Base-by-base conservation (phyloP, 2,888 invertebrate genomes). In the Hydrotaea diabolus region DNA sequence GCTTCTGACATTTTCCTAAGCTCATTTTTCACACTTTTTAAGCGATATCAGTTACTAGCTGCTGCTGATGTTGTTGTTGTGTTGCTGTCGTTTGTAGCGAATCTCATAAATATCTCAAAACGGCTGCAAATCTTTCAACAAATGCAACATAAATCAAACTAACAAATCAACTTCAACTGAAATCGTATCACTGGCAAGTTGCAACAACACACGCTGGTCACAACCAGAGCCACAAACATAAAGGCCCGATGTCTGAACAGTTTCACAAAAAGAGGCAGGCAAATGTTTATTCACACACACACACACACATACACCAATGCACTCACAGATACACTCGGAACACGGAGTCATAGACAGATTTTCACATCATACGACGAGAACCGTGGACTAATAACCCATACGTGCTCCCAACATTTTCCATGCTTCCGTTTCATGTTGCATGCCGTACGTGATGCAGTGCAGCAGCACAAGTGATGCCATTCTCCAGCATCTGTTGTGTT, bases 381-480 rank as follows among this genome's bases (percentile, higher is more conserved):
- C 26, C 64, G 19, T 80, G 76, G 73, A 73, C 84, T 85, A 85
- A 85, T 85, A 84, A 85, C 81, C 79, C 76, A 82, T 49, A 85
- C 84, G 84, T 85, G 82, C 84, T 64, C 78, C 72, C 76, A 85
- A 77, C 73, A 82, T 82, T 79, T 62, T 78, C 66, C 17, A 53
- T 79, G 85, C 85, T 85, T 85, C 85, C 82, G 85, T 82, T 85
- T 77, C 57, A 46, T 78, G 75, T 59, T 77, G 57, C 57, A 82
- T 77, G 73, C 43, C 17, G 69, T 80, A 85, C 85, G 85, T 85
- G 85, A 85, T 85, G 77, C 73, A 82, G 85, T 85, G 62, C 85
- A 85, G 39, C 79, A 80, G 46, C 15, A 62, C 36, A 49, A 59
- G 59, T 59, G 15, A 15, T 49, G 13, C 43, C 0, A 66, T 64